Evolutionary conservation across 2,113 vertebrate genomes (phyloP).

Genomic region (Salvator merianae): DNA sequence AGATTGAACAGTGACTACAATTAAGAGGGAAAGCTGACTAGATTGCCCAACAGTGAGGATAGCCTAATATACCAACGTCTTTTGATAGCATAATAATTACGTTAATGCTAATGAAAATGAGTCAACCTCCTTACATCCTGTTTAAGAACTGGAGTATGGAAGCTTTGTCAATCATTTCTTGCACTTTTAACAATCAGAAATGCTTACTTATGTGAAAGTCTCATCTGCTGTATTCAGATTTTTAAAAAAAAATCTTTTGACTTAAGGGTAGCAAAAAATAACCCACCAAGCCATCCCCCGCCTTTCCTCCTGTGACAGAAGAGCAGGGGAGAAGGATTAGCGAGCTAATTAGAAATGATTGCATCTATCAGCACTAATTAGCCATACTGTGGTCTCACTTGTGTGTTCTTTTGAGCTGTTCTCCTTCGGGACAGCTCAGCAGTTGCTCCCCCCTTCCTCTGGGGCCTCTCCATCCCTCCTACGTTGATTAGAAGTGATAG

Average conservation of each 20-base stretch:
- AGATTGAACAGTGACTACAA: background rate
- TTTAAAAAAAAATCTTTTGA: slow-evolving; percentile 29
- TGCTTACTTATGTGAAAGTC: background rate
- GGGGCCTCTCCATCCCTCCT: slow-evolving; percentile 58
- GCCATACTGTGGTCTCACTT: slow-evolving; percentile 69
- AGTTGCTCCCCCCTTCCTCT: slow-evolving; percentile 65
- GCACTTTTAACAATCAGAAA: slow-evolving; percentile 4
- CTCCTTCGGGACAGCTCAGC: slow-evolving; percentile 63
- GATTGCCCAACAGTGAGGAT: slow-evolving; percentile 30
- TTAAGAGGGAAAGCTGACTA: background rate
- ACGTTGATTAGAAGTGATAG: slow-evolving; percentile 78
- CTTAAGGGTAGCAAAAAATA: slow-evolving; percentile 8
- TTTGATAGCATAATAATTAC: slow-evolving; percentile 47
- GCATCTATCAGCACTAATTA: slow-evolving; percentile 84
- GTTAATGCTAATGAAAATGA: slow-evolving; percentile 58
- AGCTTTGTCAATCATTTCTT: slow-evolving; percentile 17
- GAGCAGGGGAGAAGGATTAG: slow-evolving; percentile 73
- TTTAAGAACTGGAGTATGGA: slow-evolving; percentile 35
- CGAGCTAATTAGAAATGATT: slow-evolving; percentile 86
- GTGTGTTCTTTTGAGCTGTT: slow-evolving; percentile 75
- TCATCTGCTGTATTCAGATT: background rate
- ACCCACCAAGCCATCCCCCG: rapidly evolving
- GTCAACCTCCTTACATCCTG: slow-evolving; percentile 48
- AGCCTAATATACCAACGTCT: slow-evolving; percentile 34
- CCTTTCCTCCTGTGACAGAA: slow-evolving; percentile 35